Evolutionary conservation across 2,113 vertebrate genomes (phyloP).

Genomic region (Cyphomyrus discorhynchus): DNA sequence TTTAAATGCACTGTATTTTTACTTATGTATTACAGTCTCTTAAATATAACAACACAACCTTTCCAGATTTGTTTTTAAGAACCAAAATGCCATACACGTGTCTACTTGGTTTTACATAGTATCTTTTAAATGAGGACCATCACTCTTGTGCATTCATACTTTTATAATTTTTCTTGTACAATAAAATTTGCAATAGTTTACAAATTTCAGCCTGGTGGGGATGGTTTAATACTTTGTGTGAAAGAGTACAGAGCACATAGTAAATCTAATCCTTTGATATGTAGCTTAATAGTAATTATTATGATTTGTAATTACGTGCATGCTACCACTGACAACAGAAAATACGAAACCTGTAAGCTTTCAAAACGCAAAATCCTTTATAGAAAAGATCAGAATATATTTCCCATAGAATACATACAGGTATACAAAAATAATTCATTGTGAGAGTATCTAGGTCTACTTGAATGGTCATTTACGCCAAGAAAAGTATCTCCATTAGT

Average conservation of each 20-base stretch:
- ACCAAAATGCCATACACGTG: slow-evolving; percentile 12
- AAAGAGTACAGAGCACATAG: not conserved
- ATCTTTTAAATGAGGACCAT: not conserved
- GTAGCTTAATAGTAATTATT: not conserved
- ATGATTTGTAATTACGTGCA: not conserved
- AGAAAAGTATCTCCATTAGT: not conserved
- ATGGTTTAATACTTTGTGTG: not conserved
- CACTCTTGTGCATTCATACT: slow-evolving; percentile 16
- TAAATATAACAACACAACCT: not conserved
- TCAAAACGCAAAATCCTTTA: not conserved
- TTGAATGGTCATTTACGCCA: not conserved
- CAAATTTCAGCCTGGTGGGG: slow-evolving; percentile 12
- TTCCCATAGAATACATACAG: not conserved
- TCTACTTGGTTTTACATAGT: slow-evolving; percentile 18
- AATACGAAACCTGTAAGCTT: not conserved
- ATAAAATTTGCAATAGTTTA: slow-evolving; percentile 12
- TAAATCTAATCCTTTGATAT: not conserved
- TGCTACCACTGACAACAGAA: not conserved
- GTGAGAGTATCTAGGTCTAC: not conserved
- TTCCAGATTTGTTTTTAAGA: slow-evolving; percentile 1
- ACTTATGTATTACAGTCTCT: not conserved
- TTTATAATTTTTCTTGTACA: slow-evolving; percentile 22
- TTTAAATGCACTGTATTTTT: not conserved
- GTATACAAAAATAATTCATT: not conserved
- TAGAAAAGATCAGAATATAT: not conserved